Conservation (phyloP, 2,113 vertebrate species). For the Psophia crepitans region DNA sequence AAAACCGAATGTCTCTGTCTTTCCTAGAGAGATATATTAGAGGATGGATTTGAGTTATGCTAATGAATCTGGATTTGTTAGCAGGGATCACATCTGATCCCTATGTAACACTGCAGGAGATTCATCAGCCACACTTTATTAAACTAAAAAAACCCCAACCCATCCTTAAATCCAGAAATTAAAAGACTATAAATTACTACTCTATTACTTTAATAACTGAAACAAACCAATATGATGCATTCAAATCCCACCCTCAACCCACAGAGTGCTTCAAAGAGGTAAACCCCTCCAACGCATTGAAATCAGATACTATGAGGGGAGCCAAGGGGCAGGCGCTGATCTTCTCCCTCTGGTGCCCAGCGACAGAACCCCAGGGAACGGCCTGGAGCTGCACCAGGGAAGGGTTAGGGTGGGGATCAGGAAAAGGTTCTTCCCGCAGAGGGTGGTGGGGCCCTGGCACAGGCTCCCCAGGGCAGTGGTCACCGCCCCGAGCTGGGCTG, state of each 20-base stretch:
- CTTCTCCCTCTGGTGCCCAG: no score
- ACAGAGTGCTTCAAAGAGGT: neutral
- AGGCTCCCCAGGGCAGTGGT: no score
- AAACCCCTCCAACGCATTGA: neutral
- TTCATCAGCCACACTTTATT: constrained; percentile 56
- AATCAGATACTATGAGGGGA: neutral
- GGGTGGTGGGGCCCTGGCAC: no score
- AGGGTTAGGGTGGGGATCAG: no score
- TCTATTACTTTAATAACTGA: constrained; percentile 21
- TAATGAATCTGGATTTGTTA: constrained; percentile 62
- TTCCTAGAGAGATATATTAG: constrained; percentile 52
- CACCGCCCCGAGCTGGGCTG: no score
- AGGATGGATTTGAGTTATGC: constrained; percentile 50
- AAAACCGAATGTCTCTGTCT: neutral
- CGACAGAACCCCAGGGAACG: no score
- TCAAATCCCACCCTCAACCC: neutral
- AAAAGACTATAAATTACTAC: constrained; percentile 10
- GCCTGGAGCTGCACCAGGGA: no score
- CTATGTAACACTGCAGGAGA: constrained; percentile 21
- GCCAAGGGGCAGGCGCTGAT: no score
- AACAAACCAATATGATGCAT: neutral
- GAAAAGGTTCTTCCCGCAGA: no score
- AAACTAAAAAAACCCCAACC: neutral
- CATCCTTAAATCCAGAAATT: constrained; percentile 8
- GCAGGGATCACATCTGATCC: constrained; percentile 62